Percentiles rank a stretch among this genome's conserved stretches.
Evolutionary conservation across 1,140 invertebrate species (phyloP).

Genomic region (Zaprionus nigranus): DNA sequence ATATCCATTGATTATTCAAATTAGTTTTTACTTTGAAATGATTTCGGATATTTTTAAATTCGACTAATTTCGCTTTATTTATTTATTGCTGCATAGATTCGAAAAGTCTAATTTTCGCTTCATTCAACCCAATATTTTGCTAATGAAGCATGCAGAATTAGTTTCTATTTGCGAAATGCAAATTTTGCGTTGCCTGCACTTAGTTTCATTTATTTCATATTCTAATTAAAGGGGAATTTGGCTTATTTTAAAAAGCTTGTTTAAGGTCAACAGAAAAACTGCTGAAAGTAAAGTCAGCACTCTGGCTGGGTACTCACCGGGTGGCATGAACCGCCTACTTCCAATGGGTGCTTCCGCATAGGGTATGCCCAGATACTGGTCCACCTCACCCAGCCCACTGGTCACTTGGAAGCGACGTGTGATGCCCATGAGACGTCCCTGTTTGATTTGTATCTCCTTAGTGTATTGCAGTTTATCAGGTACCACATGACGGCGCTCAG

Average conservation of each 20-base stretch:
- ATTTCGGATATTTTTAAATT: not conserved
- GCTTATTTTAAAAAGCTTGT: not conserved
- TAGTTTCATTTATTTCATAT: not conserved
- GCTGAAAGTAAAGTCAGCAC: not conserved
- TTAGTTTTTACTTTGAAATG: not conserved
- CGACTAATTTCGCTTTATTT: not conserved
- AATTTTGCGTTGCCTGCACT: not conserved
- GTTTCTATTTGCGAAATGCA: not conserved
- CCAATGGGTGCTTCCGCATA: conserved; percentile 96
- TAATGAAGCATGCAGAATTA: not conserved
- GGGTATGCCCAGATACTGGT: conserved; percentile 91
- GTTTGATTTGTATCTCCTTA: conserved; percentile 86
- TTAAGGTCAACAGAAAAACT: not conserved
- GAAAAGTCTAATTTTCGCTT: not conserved
- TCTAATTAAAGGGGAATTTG: not conserved
- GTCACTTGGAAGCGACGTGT: conserved; percentile 86
- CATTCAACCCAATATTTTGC: not conserved
- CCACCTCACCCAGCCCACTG: conserved; percentile 86
- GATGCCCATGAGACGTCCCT: conserved; percentile 86
- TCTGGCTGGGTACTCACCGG: conserved; percentile 85
- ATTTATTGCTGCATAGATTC: not conserved
- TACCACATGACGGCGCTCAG: conserved; percentile 74
- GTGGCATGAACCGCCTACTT: conserved; percentile 93
- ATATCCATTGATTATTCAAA: not conserved
- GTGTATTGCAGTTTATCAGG: conserved; percentile 82